A percentile compares a stretch with the other conserved stretches of the same genome.
phyloP scores from a whole-genome alignment of 2,113 vertebrate species.

The Microcebus lehilahytsara region DNA sequence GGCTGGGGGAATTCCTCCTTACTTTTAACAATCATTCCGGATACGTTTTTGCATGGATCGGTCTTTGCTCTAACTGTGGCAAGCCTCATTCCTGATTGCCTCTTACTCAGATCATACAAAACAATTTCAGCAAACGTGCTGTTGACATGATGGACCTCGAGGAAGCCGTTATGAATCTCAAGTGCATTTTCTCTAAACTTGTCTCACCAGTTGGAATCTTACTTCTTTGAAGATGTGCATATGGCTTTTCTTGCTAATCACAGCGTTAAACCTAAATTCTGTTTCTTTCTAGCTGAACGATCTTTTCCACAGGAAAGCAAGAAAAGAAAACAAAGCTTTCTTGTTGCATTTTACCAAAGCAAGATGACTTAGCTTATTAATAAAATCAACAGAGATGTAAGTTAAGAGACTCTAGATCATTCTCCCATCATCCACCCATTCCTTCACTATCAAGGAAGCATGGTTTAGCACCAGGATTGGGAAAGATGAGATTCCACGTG shows the following conservation, averaged over 20 bases:
- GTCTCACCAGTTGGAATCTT: background rate
- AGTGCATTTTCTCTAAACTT: background rate
- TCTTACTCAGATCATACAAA: background rate
- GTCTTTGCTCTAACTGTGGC: background rate
- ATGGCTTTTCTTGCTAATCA: background rate
- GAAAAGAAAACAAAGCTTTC: background rate
- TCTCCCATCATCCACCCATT: background rate
- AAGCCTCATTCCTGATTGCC: background rate
- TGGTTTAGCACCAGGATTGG: background rate
- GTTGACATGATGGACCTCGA: background rate
- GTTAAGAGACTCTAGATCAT: background rate
- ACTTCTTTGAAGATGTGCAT: background rate
- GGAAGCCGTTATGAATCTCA: background rate
- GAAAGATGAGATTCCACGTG: background rate
- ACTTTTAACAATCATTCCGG: background rate
- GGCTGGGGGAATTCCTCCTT: background rate
- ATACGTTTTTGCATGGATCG: background rate
- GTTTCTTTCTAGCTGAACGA: background rate
- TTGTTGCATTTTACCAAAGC: conserved; percentile 17
- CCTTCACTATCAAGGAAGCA: background rate
- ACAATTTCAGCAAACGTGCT: background rate
- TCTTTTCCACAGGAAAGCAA: background rate
- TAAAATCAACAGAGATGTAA: background rate
- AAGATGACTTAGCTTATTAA: background rate
- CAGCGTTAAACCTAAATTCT: background rate